These are phyloP conservation scores for Drosophila teissieri DNA, from an alignment of 1,140 invertebrate genomes.

Conservation along the genomic window DNA sequence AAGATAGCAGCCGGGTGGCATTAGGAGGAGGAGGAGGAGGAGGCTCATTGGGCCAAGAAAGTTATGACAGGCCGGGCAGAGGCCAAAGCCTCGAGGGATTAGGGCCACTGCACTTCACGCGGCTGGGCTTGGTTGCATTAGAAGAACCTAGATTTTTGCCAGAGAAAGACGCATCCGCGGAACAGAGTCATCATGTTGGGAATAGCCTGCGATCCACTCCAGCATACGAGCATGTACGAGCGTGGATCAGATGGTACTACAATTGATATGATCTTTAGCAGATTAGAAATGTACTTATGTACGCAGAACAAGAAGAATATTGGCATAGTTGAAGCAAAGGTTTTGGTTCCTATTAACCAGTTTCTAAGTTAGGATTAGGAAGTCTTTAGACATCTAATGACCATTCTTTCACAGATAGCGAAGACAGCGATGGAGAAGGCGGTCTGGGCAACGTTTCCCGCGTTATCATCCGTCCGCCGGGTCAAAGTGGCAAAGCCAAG, in stretches of 20 bases:
- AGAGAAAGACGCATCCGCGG: conserved; percentile 33
- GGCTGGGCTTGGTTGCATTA: conserved; percentile 32
- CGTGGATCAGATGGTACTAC: conserved; percentile 85
- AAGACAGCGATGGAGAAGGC: conserved; percentile 97
- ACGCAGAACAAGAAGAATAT: conserved; percentile 20
- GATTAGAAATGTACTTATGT: not conserved
- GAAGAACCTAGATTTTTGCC: conserved; percentile 48
- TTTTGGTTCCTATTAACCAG: not conserved
- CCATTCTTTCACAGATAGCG: conserved; percentile 90
- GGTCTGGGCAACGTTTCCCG: conserved; percentile 97
- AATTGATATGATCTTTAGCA: not conserved
- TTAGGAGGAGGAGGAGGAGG: conserved; percentile 22
- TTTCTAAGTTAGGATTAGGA: not conserved
- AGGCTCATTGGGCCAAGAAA: conserved; percentile 14
- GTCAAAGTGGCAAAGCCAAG: conserved; percentile 93
- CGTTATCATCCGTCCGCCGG: conserved; percentile 95
- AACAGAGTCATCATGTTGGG: conserved; percentile 65
- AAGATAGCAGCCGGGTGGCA: conserved; percentile 61
- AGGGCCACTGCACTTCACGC: conserved; percentile 21
- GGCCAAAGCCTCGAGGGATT: conserved; percentile 25
- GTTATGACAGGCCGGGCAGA: conserved; percentile 55
- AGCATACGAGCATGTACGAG: conserved; percentile 89
- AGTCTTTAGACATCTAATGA: not conserved
- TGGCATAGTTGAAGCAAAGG: not conserved
- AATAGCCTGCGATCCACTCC: conserved; percentile 86